phyloP scores from a whole-genome alignment of 2,797 vertebrate genomes.

The Sandelia bainsii region DNA sequence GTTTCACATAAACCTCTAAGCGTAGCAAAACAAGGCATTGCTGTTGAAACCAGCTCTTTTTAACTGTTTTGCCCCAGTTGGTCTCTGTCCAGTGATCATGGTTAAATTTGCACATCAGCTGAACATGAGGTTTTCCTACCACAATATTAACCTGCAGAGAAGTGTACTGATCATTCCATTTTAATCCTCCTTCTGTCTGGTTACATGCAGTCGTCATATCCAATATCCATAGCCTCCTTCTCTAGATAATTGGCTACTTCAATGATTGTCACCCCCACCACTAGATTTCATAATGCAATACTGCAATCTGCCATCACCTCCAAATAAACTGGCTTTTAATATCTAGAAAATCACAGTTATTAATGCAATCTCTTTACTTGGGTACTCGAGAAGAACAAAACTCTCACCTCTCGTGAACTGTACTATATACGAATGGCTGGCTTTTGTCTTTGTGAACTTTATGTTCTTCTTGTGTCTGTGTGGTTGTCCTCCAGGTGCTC shows the following conservation, averaged over 20 bases:
- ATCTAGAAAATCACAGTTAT: not conserved
- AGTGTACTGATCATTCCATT: too few species aligned
- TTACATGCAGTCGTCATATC: too few species aligned
- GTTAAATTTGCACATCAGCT: too few species aligned
- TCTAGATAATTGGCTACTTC: too few species aligned
- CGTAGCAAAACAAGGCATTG: constrained; percentile 14
- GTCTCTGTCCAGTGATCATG: too few species aligned
- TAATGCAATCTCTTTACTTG: not conserved
- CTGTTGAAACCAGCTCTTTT: constrained; percentile 15
- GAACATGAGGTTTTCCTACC: too few species aligned
- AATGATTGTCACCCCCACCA: not conserved
- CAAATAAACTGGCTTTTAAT: not conserved
- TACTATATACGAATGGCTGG: not conserved
- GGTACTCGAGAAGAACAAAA: not conserved
- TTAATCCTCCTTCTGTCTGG: not conserved
- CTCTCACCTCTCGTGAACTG: not conserved
- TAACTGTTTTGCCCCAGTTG: too few species aligned
- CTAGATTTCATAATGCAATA: not conserved
- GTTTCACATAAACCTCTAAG: constrained; percentile 1
- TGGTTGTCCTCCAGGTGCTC: constrained; percentile 19
- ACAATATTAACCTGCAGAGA: too few species aligned
- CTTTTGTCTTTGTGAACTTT: not conserved
- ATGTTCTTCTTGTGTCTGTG: constrained; percentile 5
- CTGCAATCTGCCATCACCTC: not conserved
- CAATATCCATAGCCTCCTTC: too few species aligned